phyloP scores from a whole-genome alignment of 2,113 vertebrate genomes.

The Cryptotis parvus region DNA sequence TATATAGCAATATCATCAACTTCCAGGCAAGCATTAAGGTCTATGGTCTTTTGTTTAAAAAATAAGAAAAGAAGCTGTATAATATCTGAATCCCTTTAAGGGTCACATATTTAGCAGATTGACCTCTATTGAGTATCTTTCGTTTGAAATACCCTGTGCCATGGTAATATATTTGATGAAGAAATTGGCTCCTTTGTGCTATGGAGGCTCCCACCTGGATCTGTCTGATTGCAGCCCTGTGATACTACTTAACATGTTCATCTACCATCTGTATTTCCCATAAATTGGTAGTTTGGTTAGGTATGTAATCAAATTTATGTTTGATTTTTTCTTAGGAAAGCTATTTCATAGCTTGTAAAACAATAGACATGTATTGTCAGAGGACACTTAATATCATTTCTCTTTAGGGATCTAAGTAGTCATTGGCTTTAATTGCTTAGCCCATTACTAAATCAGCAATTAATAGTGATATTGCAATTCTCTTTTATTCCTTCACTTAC shows the following conservation, averaged over 20 bases:
- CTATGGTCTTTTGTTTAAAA: neutral
- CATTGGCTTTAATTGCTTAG: neutral
- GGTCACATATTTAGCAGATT: neutral
- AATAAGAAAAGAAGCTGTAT: neutral
- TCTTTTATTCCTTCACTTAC: neutral
- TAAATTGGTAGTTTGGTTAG: conserved; percentile 1
- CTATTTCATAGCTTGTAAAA: neutral
- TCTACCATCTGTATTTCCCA: conserved; percentile 15
- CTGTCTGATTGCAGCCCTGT: neutral
- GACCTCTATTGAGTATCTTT: neutral
- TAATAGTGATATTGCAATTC: neutral
- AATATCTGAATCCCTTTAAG: conserved; percentile 37
- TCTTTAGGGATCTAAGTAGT: neutral
- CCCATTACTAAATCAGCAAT: neutral
- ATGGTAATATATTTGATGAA: neutral
- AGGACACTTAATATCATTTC: neutral
- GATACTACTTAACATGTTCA: neutral
- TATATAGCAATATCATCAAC: neutral
- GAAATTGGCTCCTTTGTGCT: neutral
- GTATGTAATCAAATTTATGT: conserved; percentile 39
- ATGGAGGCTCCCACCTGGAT: neutral
- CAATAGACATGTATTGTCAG: neutral
- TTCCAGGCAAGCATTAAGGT: neutral
- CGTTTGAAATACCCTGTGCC: no score
- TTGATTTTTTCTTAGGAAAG: conserved; percentile 21